These are phyloP conservation scores for Syrista parreyssii DNA, from an alignment of 2,888 invertebrate species.

Conservation along the genomic window DNA sequence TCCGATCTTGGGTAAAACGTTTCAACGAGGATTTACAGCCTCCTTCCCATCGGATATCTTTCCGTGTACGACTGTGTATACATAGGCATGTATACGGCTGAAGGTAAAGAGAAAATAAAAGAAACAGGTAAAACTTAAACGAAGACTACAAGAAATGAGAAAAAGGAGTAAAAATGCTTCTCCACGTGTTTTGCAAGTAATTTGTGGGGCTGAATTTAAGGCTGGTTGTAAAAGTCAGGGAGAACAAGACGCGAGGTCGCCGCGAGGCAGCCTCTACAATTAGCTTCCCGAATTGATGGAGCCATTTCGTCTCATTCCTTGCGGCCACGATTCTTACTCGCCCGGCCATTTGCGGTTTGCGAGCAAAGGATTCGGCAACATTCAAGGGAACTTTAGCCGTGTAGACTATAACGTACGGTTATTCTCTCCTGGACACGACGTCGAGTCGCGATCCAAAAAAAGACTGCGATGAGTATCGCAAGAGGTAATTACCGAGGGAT, in stretches of 20 bases:
- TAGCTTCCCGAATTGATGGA: slow-evolving; percentile 28
- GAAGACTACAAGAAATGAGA: slow-evolving; percentile 6
- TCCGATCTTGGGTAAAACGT: slow-evolving; percentile 29
- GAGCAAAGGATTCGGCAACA: slow-evolving; percentile 1
- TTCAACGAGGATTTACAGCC: slow-evolving; percentile 31
- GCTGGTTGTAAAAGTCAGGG: slow-evolving; percentile 14
- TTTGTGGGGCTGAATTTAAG: slow-evolving; percentile 27
- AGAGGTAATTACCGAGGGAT: background rate
- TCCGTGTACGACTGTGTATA: background rate
- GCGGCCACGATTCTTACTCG: background rate
- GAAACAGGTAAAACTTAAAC: slow-evolving; percentile 5
- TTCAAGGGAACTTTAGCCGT: background rate
- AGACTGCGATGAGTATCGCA: background rate
- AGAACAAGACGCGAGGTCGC: slow-evolving; percentile 8
- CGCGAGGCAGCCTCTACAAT: slow-evolving; percentile 18
- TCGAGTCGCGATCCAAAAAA: background rate
- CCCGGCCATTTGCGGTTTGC: slow-evolving; percentile 2
- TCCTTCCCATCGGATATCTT: slow-evolving; percentile 17
- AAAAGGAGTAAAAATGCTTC: slow-evolving; percentile 7
- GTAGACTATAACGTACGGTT: background rate
- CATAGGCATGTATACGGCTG: background rate
- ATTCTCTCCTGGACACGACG: slow-evolving; percentile 2
- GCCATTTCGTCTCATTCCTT: slow-evolving; percentile 15
- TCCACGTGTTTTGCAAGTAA: slow-evolving; percentile 23
- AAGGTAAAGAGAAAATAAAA: background rate